Evolutionary conservation across 2,888 invertebrate genomes (phyloP).

Genomic region (Antitype chi): DNA sequence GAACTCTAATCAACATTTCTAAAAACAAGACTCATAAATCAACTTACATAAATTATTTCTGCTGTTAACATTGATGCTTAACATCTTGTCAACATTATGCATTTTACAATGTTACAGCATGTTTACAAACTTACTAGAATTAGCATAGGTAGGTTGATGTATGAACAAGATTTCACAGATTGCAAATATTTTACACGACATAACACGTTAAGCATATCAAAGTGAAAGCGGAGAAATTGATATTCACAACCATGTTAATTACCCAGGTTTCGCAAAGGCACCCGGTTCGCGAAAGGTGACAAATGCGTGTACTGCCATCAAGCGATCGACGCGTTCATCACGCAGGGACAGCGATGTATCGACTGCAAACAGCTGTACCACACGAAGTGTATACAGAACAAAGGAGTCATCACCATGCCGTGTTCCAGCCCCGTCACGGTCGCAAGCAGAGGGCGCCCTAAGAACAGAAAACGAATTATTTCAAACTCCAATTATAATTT

Average conservation of each 20-base stretch:
- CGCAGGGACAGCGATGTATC: slow-evolving; percentile 95
- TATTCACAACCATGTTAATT: slow-evolving; percentile 16
- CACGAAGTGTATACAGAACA: slow-evolving; percentile 97
- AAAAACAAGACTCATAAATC: neutral
- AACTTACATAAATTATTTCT: neutral
- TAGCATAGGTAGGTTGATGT: neutral
- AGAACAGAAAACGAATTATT: slow-evolving; percentile 90
- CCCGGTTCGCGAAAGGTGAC: slow-evolving; percentile 95
- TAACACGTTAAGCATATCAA: neutral
- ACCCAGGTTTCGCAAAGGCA: slow-evolving; percentile 93
- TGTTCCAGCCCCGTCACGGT: slow-evolving; percentile 92
- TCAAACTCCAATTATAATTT: slow-evolving; percentile 78
- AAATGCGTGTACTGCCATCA: slow-evolving; percentile 95
- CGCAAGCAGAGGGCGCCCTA: slow-evolving; percentile 91
- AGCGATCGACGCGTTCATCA: slow-evolving; percentile 95
- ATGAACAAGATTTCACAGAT: slow-evolving; percentile 1
- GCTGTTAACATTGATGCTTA: slow-evolving; percentile 1
- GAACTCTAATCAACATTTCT: slow-evolving; percentile 9
- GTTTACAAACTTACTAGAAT: neutral
- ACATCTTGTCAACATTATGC: neutral
- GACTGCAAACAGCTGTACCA: slow-evolving; percentile 97
- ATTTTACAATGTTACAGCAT: neutral
- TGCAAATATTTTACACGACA: neutral
- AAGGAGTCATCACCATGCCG: slow-evolving; percentile 94
- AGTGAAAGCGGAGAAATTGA: neutral